Base-by-base conservation (phyloP, 2,888 invertebrate species). In the Gnatocerus cornutus region DNA sequence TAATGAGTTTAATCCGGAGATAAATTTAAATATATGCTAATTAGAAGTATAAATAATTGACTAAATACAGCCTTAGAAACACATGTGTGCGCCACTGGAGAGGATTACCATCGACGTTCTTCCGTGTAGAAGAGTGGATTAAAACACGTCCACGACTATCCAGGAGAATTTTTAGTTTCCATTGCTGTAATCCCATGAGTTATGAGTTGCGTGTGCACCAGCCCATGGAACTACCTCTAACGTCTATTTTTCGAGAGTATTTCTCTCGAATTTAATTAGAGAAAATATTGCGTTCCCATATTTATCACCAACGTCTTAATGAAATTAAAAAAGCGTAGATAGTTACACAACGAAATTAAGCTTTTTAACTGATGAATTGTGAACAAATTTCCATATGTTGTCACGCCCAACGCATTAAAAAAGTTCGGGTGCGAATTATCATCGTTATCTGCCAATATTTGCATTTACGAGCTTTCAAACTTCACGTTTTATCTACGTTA, bases 21-120 rank as follows among this genome's bases (percentile, higher is more conserved):
- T 72, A 72, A 69, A 72, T 72, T 72, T 63, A 61, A 67, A 72
- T 72, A 52, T 67, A 72, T 68, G 69, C 69, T 69, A 69, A 69
- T 71, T 71, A 69, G 63, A 45, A 65, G 43, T 59, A 67, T 67
- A 67, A 67, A 59, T 67, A 67, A 67, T 67, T 67, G 66, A 50
- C 59, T 58, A 50, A 67, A 67, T 59, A 67, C 59, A 58, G n/a
- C 50, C 41, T 65, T 65, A 33, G 66, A 67, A 67, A 59, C 52
- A 59, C 59, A 59, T 67, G 52, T 66, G 58, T 56, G 65, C 59
- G 59, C 66, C 59, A 67, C 66, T 67, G 59, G 50, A 67, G 27
- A 27, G 66, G 59, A 59, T 67, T 67, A 67, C 50, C 39, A 29
- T 33, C 52, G 56, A 41, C 50, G 46, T 58, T 67, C 52, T 67